These are phyloP conservation scores for Hyla sarda DNA, from an alignment of 2,113 vertebrate genomes.

Conservation along the genomic window DNA sequence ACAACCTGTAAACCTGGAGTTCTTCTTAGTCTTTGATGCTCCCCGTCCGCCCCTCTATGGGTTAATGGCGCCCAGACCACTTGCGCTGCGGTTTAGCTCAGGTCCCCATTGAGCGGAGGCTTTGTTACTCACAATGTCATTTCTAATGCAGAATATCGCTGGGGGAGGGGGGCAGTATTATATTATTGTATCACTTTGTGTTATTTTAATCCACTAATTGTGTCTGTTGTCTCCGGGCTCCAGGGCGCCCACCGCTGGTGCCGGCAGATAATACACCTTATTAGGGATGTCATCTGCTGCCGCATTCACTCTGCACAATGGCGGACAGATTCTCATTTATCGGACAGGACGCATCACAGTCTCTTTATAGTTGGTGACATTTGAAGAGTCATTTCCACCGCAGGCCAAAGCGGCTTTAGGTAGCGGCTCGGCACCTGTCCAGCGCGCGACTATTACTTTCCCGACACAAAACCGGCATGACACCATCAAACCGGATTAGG, in stretches of 20 bases:
- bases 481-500: background rate
- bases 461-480: background rate
- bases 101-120: background rate
- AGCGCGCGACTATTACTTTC: background rate
- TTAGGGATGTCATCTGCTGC: background rate
- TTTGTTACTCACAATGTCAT: background rate
- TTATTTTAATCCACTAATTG: background rate
- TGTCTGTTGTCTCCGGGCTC: too few relatives aligned
- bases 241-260: background rate
- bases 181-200: background rate
- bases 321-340: background rate
- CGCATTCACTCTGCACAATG: background rate
- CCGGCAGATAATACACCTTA: background rate
- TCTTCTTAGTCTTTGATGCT: too few relatives aligned
- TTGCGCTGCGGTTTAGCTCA: background rate
- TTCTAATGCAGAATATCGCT: background rate
- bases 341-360: background rate
- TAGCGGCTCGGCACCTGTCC: background rate
- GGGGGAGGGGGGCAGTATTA: background rate
- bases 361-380: conserved; percentile 26
- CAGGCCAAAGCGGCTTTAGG: background rate
- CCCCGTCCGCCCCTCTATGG: background rate
- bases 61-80: background rate
- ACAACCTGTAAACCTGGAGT: too few relatives aligned
- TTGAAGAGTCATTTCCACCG: background rate